Percentiles rank a stretch among this genome's conserved stretches.
Evolutionary conservation across 2,113 vertebrate genomes (phyloP).

Genomic region (Sinocyclocheilus grahami): DNA sequence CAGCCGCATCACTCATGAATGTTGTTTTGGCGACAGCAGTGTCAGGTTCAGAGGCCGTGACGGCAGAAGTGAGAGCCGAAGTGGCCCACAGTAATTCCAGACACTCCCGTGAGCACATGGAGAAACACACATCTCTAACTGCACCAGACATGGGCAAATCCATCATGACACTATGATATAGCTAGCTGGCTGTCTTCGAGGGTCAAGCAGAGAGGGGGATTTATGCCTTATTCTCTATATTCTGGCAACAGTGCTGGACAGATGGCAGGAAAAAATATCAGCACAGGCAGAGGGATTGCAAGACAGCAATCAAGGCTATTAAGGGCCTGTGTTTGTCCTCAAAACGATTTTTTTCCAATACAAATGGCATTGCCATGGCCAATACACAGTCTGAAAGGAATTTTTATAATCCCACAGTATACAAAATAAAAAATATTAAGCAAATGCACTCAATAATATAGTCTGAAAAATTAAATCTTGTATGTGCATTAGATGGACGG

Average conservation of each 20-base stretch:
- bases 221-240: slow-evolving; percentile 32
- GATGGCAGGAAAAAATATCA: slow-evolving; percentile 41
- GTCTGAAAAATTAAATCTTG: background rate
- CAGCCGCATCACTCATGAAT: background rate
- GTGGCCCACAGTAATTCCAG: slow-evolving; percentile 2
- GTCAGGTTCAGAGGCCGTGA: background rate
- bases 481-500: background rate
- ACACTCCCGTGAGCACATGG: slow-evolving; percentile 14
- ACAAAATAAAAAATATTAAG: background rate
- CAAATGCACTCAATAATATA: background rate
- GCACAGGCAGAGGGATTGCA: slow-evolving; percentile 20
- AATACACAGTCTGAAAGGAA: background rate
- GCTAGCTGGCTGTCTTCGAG: slow-evolving; percentile 3
- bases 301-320: slow-evolving; percentile 31
- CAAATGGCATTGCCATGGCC: background rate
- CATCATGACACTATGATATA: slow-evolving; percentile 23
- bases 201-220: slow-evolving; percentile 30
- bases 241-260: slow-evolving; percentile 36
- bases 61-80: slow-evolving; percentile 5
- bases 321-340: background rate
- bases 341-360: background rate
- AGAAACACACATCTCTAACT: slow-evolving; percentile 25
- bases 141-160: slow-evolving; percentile 21
- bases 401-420: background rate
- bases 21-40: background rate